Evolutionary conservation across 2,797 vertebrate species (phyloP).

Genomic region (Lacerta agilis): DNA sequence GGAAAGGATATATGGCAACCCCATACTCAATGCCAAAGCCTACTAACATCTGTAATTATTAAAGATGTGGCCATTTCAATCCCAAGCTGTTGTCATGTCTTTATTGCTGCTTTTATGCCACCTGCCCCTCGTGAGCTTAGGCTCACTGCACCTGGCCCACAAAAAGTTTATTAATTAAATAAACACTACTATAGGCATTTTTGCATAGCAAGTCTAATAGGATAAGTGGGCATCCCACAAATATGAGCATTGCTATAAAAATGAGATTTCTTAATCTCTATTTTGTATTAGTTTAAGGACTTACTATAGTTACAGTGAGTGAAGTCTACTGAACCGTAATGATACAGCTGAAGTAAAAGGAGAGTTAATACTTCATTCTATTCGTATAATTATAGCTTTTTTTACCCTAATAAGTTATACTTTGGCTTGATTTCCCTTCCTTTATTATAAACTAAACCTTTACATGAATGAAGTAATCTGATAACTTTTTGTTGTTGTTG

Average conservation of each 20-base stretch:
- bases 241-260: background rate
- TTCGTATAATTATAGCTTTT: background rate
- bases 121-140: too few relatives aligned
- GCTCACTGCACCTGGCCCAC: too few relatives aligned
- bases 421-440: background rate
- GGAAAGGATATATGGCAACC: too few relatives aligned
- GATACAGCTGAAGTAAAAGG: background rate
- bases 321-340: background rate
- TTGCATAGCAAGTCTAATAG: background rate
- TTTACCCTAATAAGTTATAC: background rate
- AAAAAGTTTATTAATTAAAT: background rate
- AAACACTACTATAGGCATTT: background rate
- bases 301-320: background rate
- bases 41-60: too few relatives aligned
- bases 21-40: too few relatives aligned
- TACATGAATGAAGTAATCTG: background rate
- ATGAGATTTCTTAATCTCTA: background rate
- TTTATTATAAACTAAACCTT: background rate
- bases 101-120: too few relatives aligned
- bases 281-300: background rate
- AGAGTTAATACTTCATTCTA: background rate
- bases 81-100: too few relatives aligned
- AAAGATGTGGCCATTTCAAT: too few relatives aligned
- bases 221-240: background rate
- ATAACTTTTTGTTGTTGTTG: background rate